Conservation (phyloP, 2,113 vertebrate genomes). For the Notothenia coriiceps region DNA sequence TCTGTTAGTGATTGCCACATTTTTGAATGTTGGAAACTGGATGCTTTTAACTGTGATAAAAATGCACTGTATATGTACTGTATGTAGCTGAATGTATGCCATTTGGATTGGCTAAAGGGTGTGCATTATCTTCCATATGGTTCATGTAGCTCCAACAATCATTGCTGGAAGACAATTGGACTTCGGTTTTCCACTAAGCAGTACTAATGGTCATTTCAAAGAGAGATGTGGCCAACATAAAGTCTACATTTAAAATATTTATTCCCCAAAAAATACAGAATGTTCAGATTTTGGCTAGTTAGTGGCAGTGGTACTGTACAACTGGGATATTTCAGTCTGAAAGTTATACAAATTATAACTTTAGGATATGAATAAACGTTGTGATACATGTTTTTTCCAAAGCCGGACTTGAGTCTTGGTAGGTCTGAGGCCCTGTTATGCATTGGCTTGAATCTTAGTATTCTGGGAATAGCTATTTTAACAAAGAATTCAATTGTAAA, state of each 20-base stretch:
- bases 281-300: background rate
- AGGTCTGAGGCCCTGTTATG: background rate
- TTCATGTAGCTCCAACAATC: background rate
- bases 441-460: background rate
- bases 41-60: background rate
- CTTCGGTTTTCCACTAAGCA: background rate
- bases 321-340: background rate
- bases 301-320: background rate
- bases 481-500: background rate
- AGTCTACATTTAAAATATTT: constrained; percentile 26
- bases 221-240: constrained; percentile 40
- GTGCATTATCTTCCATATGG: background rate
- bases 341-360: no score
- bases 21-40: background rate
- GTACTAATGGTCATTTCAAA: background rate
- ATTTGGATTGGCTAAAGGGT: background rate
- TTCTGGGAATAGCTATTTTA: background rate
- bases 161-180: background rate
- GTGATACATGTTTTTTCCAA: background rate
- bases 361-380: background rate
- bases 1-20: background rate
- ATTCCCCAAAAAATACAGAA: constrained; percentile 4
- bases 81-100: background rate
- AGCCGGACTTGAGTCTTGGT: background rate
- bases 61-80: background rate